Conservation (phyloP, 2,888 invertebrate species). For the Lydus trimaculatus region DNA sequence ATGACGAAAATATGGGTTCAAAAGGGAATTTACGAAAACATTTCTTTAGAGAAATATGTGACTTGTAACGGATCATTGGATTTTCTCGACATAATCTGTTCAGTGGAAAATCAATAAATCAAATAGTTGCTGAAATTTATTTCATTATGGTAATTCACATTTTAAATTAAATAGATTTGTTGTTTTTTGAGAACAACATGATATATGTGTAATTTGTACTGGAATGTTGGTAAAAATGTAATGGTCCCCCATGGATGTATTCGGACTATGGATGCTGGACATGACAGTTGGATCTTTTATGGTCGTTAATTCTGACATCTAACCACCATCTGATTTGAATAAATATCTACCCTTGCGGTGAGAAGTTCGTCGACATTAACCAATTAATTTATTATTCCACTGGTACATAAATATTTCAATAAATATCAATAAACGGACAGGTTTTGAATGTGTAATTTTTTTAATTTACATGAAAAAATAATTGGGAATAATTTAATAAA, state of each 20-base stretch:
- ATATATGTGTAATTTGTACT: neutral
- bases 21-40: too few relatives aligned
- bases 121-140: too few relatives aligned
- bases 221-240: constrained; percentile 6
- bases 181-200: neutral
- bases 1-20: too few relatives aligned
- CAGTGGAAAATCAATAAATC: too few relatives aligned
- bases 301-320: constrained; percentile 16
- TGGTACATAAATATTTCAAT: neutral
- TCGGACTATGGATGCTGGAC: constrained; percentile 13
- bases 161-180: neutral
- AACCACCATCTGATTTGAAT: constrained; percentile 9
- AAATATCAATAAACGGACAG: neutral
- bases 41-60: too few relatives aligned
- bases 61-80: too few relatives aligned
- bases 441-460: too few relatives aligned
- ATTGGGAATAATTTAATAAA: too few relatives aligned
- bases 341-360: constrained; percentile 1
- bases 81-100: too few relatives aligned
- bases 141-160: too few relatives aligned
- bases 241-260: neutral
- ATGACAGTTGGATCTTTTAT: constrained; percentile 28
- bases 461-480: too few relatives aligned
- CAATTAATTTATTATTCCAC: neutral
- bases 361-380: neutral